Evolutionary conservation across 2,113 vertebrate species (phyloP), one percentile per base, ranked within the genome.

Genomic region (Xenus cinereus): DNA sequence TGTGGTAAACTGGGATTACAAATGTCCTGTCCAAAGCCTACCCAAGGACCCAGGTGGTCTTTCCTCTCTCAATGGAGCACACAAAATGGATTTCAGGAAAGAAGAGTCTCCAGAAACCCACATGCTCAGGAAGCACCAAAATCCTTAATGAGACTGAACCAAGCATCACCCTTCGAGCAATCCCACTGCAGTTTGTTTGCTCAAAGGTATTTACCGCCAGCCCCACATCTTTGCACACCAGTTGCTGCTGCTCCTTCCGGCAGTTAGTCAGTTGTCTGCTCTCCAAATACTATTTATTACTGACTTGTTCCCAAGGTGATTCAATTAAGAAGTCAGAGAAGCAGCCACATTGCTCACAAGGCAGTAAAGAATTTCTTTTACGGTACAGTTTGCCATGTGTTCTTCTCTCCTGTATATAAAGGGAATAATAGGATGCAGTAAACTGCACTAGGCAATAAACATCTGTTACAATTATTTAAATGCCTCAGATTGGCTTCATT

Each of bases 391-490:
- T 90, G 76, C 91, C 83, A 81, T 93, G 82, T 88, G 89, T 69
- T 96, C 35, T 87, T 67, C 66, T 67, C 68, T 94, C 79, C 75
- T 89, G 79, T 93, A 95, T 71, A 75, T 54, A 94, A 90, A 85
- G 73, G 85, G 56, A 96, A 93, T 90, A 96, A 94, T 72, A 93
- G 45, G 63, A 91, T 84, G 72, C 85, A 94, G 59, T 92, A 97
- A 97, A 92, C 75, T 51, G 72, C 79, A 68, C 72, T 54, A 93
- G 30, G 93, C 76, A 95, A 95, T 96, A 96, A 97, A 96, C 87
- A 96, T 96, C 95, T 97, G 87, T 93, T 96, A 96, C 76, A 90
- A 88, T 95, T 97, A 96, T 95, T 96, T 95, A 96, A 92, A 97
- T 92, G 56, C 53, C 83, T 96, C 77, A 63, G 62, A 91, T 72